Base-by-base conservation (phyloP, 1,140 invertebrate species). In the Anadara kagoshimensis region DNA sequence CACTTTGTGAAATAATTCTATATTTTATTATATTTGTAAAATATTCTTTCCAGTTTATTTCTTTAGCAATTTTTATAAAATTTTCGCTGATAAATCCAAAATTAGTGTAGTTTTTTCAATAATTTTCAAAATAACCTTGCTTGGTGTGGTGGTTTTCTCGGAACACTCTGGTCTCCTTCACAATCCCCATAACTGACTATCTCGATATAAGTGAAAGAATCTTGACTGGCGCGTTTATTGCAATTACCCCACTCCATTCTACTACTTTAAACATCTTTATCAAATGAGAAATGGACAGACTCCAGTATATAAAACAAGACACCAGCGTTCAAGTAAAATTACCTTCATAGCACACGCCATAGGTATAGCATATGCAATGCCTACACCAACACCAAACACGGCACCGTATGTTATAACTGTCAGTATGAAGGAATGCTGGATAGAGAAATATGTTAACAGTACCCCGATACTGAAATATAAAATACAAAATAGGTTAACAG, bases 341-440 rank as follows among this genome's bases (percentile, higher is more conserved):
- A 89, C 89, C 82, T 86, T 87, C 87, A 90, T 90, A 18, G 81
- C 89, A 75, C 83, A 84, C 16, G 80, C 84, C 41, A 90, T 66
- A 20, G 90, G 88, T 47, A 87, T 69, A 62, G 86, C 82, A 78
- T 90, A 90, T 11, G 87, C 85, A 12, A 90, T 71, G 49, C 89
- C 86, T 12, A 89, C 83, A 20, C 90, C 90, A 26, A 88, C 49
- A 29, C 90, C 88, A 73, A 85, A 86, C 77, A 89, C 59, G 29
- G 88, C 61, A 16, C 90, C 90, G 80, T 90, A 90, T 0, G 88
- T 89, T 4, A 88, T 24, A 0, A 87, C 64, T 0, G 83, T 75
- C 14, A 75, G 47, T 12, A 59, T 56, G 62, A 90, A 87, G 1
- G 84, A 84, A 12, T 78, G 29, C 41, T 89, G 73, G n/a, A 90